A percentile compares a stretch with the other conserved stretches of the same genome.
Conservation (phyloP, 2,113 vertebrate genomes). For the Castor canadensis region DNA sequence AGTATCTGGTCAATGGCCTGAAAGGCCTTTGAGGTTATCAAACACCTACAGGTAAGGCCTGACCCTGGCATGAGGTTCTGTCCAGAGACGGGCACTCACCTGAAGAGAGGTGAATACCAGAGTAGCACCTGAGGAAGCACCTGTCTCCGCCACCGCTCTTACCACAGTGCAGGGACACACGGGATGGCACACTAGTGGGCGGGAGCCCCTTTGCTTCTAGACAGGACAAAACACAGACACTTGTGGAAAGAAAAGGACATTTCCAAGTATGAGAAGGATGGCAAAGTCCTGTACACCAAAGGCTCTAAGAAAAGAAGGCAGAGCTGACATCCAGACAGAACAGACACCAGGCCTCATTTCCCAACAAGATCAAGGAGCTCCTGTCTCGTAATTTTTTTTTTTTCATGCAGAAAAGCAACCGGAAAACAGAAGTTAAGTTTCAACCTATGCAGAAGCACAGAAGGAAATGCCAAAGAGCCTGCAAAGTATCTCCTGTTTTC, state of each 20-base stretch:
- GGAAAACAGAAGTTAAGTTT: slow-evolving; percentile 59
- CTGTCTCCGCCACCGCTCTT: slow-evolving; percentile 92
- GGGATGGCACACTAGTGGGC: slow-evolving; percentile 82
- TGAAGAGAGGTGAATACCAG: slow-evolving; percentile 91
- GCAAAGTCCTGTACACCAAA: not conserved
- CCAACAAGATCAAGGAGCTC: not conserved
- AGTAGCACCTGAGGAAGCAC: slow-evolving; percentile 94
- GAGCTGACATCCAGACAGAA: slow-evolving; percentile 4
- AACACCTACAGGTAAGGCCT: not conserved
- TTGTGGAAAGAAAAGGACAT: slow-evolving; percentile 73
- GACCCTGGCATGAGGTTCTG: not conserved
- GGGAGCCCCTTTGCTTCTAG: slow-evolving; percentile 90
- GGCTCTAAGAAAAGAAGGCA: slow-evolving; percentile 32
- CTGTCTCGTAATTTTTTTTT: slow-evolving; percentile 19
- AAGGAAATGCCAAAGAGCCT: slow-evolving; percentile 82
- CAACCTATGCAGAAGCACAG: slow-evolving; percentile 79
- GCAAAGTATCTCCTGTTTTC: slow-evolving; percentile 98
- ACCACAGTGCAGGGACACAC: slow-evolving; percentile 91
- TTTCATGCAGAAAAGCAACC: slow-evolving; percentile 74
- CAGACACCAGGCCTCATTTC: not conserved
- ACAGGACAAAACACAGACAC: slow-evolving; percentile 87
- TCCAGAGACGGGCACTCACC: slow-evolving; percentile 86
- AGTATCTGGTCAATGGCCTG: not conserved
- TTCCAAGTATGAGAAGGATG: not conserved
- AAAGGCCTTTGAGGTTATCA: not conserved